Evolutionary conservation across 2,113 vertebrate genomes (phyloP).

Genomic region (Cochlearius cochlearius): DNA sequence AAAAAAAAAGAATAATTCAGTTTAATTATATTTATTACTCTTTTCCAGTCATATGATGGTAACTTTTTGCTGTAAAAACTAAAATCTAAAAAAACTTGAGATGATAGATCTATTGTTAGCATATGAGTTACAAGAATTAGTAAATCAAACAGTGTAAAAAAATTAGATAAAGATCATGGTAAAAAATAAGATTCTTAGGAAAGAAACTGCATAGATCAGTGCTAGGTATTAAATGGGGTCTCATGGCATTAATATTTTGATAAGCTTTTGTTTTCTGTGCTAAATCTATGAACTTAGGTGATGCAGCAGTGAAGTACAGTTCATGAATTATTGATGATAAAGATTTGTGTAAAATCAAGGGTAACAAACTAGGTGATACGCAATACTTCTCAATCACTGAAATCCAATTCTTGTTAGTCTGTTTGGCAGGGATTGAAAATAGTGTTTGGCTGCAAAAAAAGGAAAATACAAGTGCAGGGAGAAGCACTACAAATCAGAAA

Average conservation of each 20-base stretch:
- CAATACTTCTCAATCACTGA: not conserved
- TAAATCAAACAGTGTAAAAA: not conserved
- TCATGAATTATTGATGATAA: not conserved
- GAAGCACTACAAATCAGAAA: not conserved
- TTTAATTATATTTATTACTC: not conserved
- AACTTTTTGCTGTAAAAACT: not conserved
- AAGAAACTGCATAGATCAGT: not conserved
- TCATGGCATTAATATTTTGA: not conserved
- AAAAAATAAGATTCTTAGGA: not conserved
- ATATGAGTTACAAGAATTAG: not conserved
- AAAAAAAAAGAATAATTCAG: too few species aligned
- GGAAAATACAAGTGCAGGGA: not conserved
- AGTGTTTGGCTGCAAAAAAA: not conserved
- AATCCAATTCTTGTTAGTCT: not conserved
- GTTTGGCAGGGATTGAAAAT: not conserved
- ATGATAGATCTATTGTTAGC: not conserved
- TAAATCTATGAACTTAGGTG: not conserved
- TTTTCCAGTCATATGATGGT: not conserved
- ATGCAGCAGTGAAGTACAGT: not conserved
- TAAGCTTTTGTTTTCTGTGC: not conserved
- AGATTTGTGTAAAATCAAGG: not conserved
- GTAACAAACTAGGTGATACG: not conserved
- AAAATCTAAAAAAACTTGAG: not conserved
- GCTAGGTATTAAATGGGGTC: not conserved
- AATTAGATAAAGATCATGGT: not conserved